phyloP scores from a whole-genome alignment of 1,140 invertebrate genomes.

The Periplaneta americana region DNA sequence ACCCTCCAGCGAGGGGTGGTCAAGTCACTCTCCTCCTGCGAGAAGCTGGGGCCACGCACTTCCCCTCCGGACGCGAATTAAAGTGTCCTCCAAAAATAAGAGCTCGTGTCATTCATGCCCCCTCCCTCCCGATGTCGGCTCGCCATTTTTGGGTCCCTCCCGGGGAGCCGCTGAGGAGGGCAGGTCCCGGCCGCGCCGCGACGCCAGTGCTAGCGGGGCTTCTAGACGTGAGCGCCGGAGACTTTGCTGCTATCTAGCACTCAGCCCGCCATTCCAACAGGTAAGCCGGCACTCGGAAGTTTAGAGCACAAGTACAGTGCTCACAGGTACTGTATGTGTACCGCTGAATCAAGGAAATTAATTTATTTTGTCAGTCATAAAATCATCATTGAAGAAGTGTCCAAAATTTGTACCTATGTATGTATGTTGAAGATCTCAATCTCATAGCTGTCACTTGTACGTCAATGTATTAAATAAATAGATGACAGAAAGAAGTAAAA shows the following conservation, averaged over 20 bases:
- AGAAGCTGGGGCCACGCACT: too few relatives aligned
- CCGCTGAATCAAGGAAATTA: too few relatives aligned
- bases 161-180: neutral
- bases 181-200: neutral
- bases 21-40: neutral
- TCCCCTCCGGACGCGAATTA: neutral
- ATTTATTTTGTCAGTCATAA: too few relatives aligned
- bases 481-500: too few relatives aligned
- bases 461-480: too few relatives aligned
- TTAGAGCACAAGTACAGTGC: too few relatives aligned
- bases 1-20: neutral
- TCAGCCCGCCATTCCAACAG: neutral
- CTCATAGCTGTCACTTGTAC: too few relatives aligned
- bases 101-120: neutral
- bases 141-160: neutral
- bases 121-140: neutral
- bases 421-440: too few relatives aligned
- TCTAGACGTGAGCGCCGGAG: neutral
- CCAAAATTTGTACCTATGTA: too few relatives aligned
- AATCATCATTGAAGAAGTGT: too few relatives aligned
- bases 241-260: neutral
- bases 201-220: neutral
- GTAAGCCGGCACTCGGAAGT: too few relatives aligned
- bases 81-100: neutral
- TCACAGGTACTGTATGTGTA: too few relatives aligned